Evolutionary conservation across 2,797 vertebrate species (phyloP), one percentile per base, ranked within the genome.

Genomic region (Lophotriccus pileatus): DNA sequence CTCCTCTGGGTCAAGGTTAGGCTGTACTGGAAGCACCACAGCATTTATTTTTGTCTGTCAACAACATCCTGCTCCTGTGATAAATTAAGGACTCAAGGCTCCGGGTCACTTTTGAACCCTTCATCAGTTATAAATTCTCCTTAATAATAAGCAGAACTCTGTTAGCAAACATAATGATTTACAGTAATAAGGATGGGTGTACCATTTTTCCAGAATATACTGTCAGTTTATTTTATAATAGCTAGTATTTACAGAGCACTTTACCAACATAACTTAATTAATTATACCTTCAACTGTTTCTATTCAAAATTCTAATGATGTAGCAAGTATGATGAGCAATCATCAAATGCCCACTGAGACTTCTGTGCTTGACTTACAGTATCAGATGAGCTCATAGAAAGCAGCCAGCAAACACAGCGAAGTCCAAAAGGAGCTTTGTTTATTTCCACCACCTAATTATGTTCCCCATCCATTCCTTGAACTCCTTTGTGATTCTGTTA

Each of bases 121-220:
- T 81, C 79, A 77, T 84, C 69, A 84, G 89, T 86, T 91, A 92
- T 76, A 97, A 95, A 95, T 89, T 84, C 39, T 60, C 87, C 69
- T 78, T 92, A 89, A 91, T 78, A 92, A 85, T 89, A 94, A 85
- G 68, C 93, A 94, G 91, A 97, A 91, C 39, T 75, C 82, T 68
- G 75, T 81, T 83, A 91, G 89, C 60, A 95, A 95, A 85, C 24
- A 27, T 36, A 86, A 76, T 94, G 89, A 94, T 94, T 93, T 92
- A 92, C 79, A 84, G 50, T 90, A 95, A 92, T 88, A 55, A 87
- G 47, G 41, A 91, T 64, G 58, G 20, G 53, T 73, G 47, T 44
- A 88, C 36, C 47, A 55, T 91, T 93, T 94, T 93, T 95, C 79
- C 73, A 92, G 89, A 91, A 50, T 44, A 64, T 52, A 56, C 64